Percentiles rank a stretch among this genome's conserved stretches.
phyloP scores from a whole-genome alignment of 2,888 invertebrate species.

The Osmoderma eremita region DNA sequence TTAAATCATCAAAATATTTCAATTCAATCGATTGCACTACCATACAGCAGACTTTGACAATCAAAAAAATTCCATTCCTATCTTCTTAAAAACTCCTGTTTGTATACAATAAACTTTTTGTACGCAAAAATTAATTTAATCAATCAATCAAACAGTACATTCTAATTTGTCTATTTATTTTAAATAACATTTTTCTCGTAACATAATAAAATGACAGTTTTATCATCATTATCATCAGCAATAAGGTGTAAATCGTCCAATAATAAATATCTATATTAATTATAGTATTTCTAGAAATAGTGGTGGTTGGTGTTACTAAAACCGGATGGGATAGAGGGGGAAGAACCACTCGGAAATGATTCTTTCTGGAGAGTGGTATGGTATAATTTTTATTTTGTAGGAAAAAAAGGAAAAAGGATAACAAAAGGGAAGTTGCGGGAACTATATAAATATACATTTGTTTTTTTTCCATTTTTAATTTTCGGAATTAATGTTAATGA shows the following conservation, averaged over 20 bases:
- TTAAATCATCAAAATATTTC: too few species aligned
- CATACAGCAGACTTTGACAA: too few species aligned
- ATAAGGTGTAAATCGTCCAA: constrained; percentile 37
- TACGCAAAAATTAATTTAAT: too few species aligned
- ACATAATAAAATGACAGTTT: constrained; percentile 45
- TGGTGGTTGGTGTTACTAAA: background rate
- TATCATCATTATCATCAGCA: constrained; percentile 30
- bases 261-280: constrained; percentile 36
- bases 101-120: too few species aligned
- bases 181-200: constrained; percentile 41
- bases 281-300: constrained; percentile 34
- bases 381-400: constrained; percentile 24
- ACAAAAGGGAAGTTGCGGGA: constrained; percentile 20
- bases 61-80: too few species aligned
- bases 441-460: constrained; percentile 28
- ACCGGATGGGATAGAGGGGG: constrained; percentile 5
- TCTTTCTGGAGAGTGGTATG: background rate
- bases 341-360: constrained; percentile 37
- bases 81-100: too few species aligned
- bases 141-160: constrained; percentile 4
- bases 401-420: constrained; percentile 34
- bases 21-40: too few species aligned
- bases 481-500: background rate
- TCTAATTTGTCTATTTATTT: constrained; percentile 41
- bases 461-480: background rate